Evolutionary conservation across 2,113 vertebrate species (phyloP), one percentile per base, ranked within the genome.

Genomic region (Gymnarchus niloticus): DNA sequence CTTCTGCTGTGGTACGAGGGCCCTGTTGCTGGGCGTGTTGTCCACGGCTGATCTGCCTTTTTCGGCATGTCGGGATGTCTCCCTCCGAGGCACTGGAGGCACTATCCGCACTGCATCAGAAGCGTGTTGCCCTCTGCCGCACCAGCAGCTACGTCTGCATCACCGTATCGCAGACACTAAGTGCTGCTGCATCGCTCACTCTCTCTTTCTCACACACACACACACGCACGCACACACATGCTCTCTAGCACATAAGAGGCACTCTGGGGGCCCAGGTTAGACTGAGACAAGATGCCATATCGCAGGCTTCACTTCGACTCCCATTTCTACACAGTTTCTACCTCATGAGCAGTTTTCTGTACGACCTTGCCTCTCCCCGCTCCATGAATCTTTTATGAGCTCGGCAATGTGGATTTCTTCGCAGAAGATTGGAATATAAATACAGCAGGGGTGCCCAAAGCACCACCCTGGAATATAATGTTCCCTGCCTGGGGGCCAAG

Each of bases 391-490:
- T 94, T 94, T 95, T 93, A 94, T 95, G 93, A 94, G 94, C 88
- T 90, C 91, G 89, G 92, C 91, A 87, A 92, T 92, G 93, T 93
- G 91, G 90, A 90, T 92, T 93, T 94, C 92, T 91, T 92, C 90
- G 91, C 89, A 92, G 93, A 92, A 94, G 94, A 95, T 94, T 93
- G 92, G 94, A 95, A 95, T 94, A 94, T 95, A 94, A 95, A 95
- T 94, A 94, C 91, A 93, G 92, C 90, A 92, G 91, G 90, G 89
- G 90, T 86, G 88, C 91, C 90, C 89, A 88, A 85, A 93, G 91
- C 91, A 89, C 88, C 88, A 87, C 82, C 86, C 88, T 90, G 90
- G 87, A 90, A 92, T 89, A 91, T 91, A 91, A 93, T 92, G 90
- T 90, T 90, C 91, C 91, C 89, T 89, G 89, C 90, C 90, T 49